Percentiles rank a stretch among this genome's conserved stretches.
phyloP scores from a whole-genome alignment of 2,113 vertebrate species.

The Hylia prasina region DNA sequence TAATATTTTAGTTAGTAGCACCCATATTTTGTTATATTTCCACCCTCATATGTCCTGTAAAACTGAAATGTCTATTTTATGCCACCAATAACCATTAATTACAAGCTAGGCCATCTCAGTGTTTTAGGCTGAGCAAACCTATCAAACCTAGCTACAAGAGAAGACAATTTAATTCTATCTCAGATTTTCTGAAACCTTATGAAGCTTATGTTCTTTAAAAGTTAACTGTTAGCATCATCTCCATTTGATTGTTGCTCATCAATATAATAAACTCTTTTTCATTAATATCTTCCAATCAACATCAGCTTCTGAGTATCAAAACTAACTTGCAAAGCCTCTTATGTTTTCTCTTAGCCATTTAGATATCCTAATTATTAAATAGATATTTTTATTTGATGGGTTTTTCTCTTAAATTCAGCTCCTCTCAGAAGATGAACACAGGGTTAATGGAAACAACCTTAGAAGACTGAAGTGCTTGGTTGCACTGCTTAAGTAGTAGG shows the following conservation, averaged over 20 bases:
- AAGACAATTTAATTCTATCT: neutral
- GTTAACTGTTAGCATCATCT: neutral
- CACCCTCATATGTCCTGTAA: neutral
- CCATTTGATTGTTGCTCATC: neutral
- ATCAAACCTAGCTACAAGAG: neutral
- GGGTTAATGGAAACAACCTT: neutral
- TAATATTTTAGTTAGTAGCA: neutral
- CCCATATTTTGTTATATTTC: neutral
- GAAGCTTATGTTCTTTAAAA: neutral
- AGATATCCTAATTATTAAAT: neutral
- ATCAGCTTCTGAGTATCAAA: neutral
- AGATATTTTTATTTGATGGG: neutral
- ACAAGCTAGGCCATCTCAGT: neutral
- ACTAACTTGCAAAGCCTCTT: neutral
- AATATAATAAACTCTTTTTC: neutral
- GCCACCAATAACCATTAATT: neutral
- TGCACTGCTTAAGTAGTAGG: neutral
- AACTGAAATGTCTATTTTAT: neutral
- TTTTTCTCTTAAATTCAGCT: neutral
- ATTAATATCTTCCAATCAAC: neutral
- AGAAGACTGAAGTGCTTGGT: neutral
- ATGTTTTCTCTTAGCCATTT: neutral
- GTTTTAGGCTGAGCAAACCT: neutral
- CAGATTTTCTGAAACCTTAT: neutral
- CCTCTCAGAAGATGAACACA: neutral